Conservation (phyloP, 2,888 invertebrate genomes). For the Drosophila borealis region DNA sequence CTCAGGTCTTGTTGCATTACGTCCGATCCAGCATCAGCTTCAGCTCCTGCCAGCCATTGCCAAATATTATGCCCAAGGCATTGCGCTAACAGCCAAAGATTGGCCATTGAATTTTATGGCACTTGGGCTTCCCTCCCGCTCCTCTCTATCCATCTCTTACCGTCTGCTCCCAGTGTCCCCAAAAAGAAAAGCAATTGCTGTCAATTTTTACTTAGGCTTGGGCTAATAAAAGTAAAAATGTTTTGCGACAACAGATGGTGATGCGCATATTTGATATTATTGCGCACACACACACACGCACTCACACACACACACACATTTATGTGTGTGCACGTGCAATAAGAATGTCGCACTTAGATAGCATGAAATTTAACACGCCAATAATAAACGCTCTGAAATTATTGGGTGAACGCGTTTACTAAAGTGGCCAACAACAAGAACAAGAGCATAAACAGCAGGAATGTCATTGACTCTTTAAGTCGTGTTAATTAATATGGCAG, state of each 20-base stretch:
- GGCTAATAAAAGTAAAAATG: constrained; percentile 61
- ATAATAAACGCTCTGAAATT: constrained; percentile 53
- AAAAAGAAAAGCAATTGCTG: constrained; percentile 67
- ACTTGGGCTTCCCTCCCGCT: constrained; percentile 55
- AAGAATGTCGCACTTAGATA: constrained; percentile 57
- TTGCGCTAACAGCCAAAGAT: constrained; percentile 73
- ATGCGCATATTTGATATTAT: constrained; percentile 75
- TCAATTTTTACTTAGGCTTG: constrained; percentile 69
- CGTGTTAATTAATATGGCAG: constrained; percentile 62
- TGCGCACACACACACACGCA: constrained; percentile 11
- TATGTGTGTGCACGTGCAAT: constrained; percentile 16
- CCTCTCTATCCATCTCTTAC: too few relatives aligned
- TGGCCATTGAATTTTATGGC: constrained; percentile 72
- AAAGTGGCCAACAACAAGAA: constrained; percentile 19
- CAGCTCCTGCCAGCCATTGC: constrained; percentile 24
- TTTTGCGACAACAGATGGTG: constrained; percentile 68
- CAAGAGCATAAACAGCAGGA: constrained; percentile 10
- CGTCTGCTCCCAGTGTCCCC: constrained; percentile 3
- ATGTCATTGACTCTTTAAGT: constrained; percentile 37
- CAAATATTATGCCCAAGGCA: constrained; percentile 64
- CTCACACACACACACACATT: constrained; percentile 19
- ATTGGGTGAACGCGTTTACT: constrained; percentile 24
- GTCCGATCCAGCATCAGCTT: not conserved
- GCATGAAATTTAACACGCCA: constrained; percentile 67
- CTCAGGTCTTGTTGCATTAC: constrained; percentile 41